These are phyloP conservation scores for Tortricodes alternella DNA, from an alignment of 2,888 invertebrate genomes.

Conservation along the genomic window DNA sequence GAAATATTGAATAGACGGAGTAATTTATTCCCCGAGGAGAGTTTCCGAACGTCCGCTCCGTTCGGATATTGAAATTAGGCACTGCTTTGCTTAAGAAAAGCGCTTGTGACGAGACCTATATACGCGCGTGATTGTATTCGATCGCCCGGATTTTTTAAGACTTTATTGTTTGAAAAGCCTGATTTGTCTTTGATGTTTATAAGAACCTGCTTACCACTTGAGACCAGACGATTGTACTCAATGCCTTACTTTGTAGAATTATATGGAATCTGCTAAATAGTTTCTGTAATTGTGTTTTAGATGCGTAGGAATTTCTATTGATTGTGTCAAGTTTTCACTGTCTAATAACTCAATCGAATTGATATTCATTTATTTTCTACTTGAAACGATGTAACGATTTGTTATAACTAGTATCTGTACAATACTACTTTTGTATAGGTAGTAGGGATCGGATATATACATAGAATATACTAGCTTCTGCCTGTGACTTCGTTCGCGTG, in stretches of 20 bases:
- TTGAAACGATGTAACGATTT: too few relatives aligned
- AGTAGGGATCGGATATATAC: too few relatives aligned
- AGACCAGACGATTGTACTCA: background rate
- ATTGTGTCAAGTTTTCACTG: too few relatives aligned
- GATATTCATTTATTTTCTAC: too few relatives aligned
- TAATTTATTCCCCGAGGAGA: constrained; percentile 80
- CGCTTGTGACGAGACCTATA: constrained; percentile 65
- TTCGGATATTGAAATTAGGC: constrained; percentile 83
- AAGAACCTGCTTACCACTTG: background rate
- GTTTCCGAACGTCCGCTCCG: constrained; percentile 75
- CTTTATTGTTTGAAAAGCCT: background rate
- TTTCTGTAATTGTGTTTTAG: background rate
- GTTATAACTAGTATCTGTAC: too few relatives aligned
- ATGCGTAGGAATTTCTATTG: background rate
- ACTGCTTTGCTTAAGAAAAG: constrained; percentile 77
- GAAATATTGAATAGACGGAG: constrained; percentile 81
- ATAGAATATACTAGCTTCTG: too few relatives aligned
- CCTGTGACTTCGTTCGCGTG: too few relatives aligned
- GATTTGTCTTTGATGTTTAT: constrained; percentile 6
- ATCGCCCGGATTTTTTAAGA: background rate
- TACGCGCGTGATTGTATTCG: constrained; percentile 41
- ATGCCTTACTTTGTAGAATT: background rate
- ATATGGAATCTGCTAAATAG: background rate
- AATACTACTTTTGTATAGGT: too few relatives aligned
- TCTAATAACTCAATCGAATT: too few relatives aligned